Evolutionary conservation across 2,888 invertebrate species (phyloP).

Genomic region (Drosophila incognita): DNA sequence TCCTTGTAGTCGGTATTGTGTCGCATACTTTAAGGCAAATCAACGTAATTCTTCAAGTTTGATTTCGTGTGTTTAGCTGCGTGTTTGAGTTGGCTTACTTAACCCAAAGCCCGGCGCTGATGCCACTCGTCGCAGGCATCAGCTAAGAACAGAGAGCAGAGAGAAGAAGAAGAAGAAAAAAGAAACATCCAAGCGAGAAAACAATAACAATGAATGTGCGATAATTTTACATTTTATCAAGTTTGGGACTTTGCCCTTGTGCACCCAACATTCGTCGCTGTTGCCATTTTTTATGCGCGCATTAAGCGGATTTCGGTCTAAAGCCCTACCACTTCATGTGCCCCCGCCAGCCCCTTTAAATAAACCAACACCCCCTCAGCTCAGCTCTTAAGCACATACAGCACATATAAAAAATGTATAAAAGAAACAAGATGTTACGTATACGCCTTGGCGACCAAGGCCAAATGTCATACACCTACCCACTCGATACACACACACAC

Average conservation of each 20-base stretch:
- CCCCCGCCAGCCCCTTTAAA: conserved; percentile 3
- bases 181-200: conserved; percentile 40
- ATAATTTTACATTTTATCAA: conserved; percentile 81
- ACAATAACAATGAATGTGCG: conserved; percentile 80
- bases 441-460: conserved; percentile 62
- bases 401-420: conserved; percentile 41
- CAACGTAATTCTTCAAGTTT: conserved; percentile 77
- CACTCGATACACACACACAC: conserved; percentile 4
- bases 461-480: conserved; percentile 65
- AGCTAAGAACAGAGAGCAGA: not conserved
- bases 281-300: conserved; percentile 78
- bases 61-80: conserved; percentile 73
- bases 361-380: conserved; percentile 6
- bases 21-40: conserved; percentile 61
- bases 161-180: conserved; percentile 10
- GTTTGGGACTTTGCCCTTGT: conserved; percentile 55
- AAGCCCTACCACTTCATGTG: conserved; percentile 76
- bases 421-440: conserved; percentile 69
- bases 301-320: conserved; percentile 77
- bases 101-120: conserved; percentile 53
- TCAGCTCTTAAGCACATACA: conserved; percentile 2
- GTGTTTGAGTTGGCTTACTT: conserved; percentile 74
- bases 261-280: conserved; percentile 58
- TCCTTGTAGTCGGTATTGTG: conserved; percentile 11
- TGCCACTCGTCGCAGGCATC: conserved; percentile 41